phyloP scores from a whole-genome alignment of 1,140 invertebrate genomes.

The Neotoxoptera formosana region DNA sequence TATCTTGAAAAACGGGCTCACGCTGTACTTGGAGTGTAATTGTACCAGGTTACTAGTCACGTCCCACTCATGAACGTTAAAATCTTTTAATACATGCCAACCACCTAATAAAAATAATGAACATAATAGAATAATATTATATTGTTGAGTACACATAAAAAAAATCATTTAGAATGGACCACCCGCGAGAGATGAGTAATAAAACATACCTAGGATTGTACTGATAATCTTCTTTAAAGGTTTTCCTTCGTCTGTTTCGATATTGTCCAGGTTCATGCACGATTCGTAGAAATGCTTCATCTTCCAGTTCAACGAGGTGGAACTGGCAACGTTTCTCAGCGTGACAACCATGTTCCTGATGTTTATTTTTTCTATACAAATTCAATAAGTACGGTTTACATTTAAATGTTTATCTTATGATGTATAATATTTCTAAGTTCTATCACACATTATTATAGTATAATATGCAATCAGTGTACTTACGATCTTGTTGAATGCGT shows the following conservation, averaged over 20 bases:
- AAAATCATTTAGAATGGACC: neutral
- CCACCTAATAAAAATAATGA: constrained; percentile 65
- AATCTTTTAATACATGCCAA: constrained; percentile 67
- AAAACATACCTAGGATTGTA: constrained; percentile 62
- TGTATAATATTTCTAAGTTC: neutral
- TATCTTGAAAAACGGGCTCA: constrained; percentile 67
- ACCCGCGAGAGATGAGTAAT: neutral
- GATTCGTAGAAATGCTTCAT: constrained; percentile 64
- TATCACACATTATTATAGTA: too few species aligned
- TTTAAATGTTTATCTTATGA: neutral
- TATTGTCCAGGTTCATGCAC: constrained; percentile 64
- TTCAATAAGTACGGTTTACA: neutral
- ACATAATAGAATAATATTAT: neutral
- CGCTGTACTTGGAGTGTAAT: constrained; percentile 65
- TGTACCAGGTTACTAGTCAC: constrained; percentile 63
- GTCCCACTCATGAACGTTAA: constrained; percentile 65
- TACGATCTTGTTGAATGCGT: constrained; percentile 62
- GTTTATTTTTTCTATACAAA: constrained; percentile 59
- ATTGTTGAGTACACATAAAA: neutral
- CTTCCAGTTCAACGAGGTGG: constrained; percentile 63
- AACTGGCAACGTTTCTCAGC: constrained; percentile 38
- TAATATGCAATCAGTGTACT: constrained; percentile 53
- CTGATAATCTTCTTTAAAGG: constrained; percentile 63
- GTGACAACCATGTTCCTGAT: constrained; percentile 52
- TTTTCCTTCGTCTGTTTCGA: constrained; percentile 63